Base-by-base conservation (phyloP, 2,888 invertebrate genomes). In the Palloptera scutellata region DNA sequence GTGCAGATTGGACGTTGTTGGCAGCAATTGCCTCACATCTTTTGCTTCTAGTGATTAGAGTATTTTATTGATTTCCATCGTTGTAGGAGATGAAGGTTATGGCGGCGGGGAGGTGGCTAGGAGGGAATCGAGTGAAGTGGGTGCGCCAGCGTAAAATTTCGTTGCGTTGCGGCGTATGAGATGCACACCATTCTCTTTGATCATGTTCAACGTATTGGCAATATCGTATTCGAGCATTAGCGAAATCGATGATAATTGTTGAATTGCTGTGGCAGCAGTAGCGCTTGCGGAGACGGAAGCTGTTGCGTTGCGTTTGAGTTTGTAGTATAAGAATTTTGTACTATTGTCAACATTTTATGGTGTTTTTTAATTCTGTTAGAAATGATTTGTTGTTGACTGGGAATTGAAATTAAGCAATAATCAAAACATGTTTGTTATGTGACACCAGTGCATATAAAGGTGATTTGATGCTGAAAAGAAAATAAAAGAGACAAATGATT, bases 201-300 rank as follows among this genome's bases (percentile, higher is more conserved):
- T 79, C 52, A 80, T 79, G 76, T 85, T 85, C 67, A 84, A 70
- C 41, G 84, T 84, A 66, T 84, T 84, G 72, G 85, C 84, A 66
- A 84, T 83, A 70, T 84, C 84, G 78, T 85, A 85, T 73, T 84
- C 83, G 64, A 84, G 75, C 80, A 84, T 82, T 68, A 82, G 74
- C 72, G 84, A 84, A 76, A 85, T 82, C 68, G 81, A 74, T 62
- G 79, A 76, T 66, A 79, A 70, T 64, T 76, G 75, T 60, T 76
- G 76, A 54, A 74, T 72, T 64, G 74, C 67, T 55, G 66, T 71
- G 54, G 65, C 65, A 59, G 73, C 59, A 6, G 53, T 53, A 15
- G 66, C 61, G n/a, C 60, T 59, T 2, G 69, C 63, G 30, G 58
- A 42, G 15, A 58, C 59, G 1, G 54, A 51, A 9, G 58, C 67